phyloP scores from a whole-genome alignment of 2,113 vertebrate species.

The Phylloscopus whistleri region DNA sequence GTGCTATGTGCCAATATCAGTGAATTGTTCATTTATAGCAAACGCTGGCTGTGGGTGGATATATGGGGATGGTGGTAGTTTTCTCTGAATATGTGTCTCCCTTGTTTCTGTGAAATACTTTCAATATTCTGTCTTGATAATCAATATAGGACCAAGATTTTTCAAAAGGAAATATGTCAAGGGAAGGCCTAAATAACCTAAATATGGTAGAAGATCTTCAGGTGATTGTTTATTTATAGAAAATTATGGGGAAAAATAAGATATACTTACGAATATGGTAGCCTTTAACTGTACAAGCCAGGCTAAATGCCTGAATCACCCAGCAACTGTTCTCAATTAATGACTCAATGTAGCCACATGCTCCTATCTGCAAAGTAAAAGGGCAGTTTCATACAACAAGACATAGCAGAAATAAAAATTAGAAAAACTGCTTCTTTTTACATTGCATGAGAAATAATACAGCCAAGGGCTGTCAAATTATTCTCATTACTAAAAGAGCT shows the following conservation, averaged over 20 bases:
- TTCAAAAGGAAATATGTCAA: neutral
- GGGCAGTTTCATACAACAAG: neutral
- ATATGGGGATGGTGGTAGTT: accelerated
- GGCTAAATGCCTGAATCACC: conserved; percentile 92
- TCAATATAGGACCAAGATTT: neutral
- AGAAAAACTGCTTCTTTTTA: neutral
- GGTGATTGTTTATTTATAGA: neutral
- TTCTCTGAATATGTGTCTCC: neutral
- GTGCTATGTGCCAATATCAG: neutral
- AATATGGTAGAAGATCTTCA: neutral
- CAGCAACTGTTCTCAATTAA: conserved; percentile 88
- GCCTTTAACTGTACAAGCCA: conserved; percentile 95
- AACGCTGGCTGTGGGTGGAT: accelerated
- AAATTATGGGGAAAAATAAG: neutral
- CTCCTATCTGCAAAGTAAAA: conserved; percentile 84
- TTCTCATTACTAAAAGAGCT: neutral
- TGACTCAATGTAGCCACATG: conserved; percentile 91
- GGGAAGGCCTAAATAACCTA: neutral
- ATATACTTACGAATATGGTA: conserved; percentile 80
- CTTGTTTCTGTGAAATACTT: neutral
- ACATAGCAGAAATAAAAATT: neutral
- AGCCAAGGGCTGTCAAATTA: neutral
- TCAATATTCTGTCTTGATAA: neutral
- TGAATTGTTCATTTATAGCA: neutral
- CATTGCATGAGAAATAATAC: neutral